Evolutionary conservation across 2,888 invertebrate species (phyloP), one percentile per base, ranked within the genome.

Genomic region (Carabus problematicus): DNA sequence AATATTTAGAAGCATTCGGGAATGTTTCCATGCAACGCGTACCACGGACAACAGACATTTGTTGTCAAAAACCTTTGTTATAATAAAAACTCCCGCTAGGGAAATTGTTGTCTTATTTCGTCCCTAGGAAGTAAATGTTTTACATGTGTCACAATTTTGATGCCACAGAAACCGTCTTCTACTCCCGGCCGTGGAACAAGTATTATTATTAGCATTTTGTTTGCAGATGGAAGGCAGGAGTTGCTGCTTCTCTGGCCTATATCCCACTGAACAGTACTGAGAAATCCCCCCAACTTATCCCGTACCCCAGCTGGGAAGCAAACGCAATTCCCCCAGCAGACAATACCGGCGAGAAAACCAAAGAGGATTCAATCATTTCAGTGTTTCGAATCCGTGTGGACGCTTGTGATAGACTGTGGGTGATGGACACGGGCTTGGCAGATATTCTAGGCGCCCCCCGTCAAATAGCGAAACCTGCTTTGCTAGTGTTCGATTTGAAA

Each of bases 371-470:
- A 0, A 87, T 92, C 52, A 83, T 91, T 61, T 93, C 90, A 1
- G 90, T 90, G 3, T 92, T 92, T 80, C 86, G 94, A 71, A 83
- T 91, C 18, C 86, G 85, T 72, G 88, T 90, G 0, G 94, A 94
- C 78, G 84, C 84, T 4, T 94, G 94, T 75, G 92, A 92, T 78
- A 86, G 94, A 54, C 84, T 94, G 8, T 94, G 94, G 93, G 89
- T 92, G 4, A 85, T 94, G 81, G 93, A 94, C 77, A 89, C 91
- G 0, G 94, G 93, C 64, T 80, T 92, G 43, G 88, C 90, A 49
- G 91, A 93, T 77, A 91, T 93, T 80, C 82, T 88, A 61, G 92
- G 92, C 77, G 81, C 81, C 39, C 83, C 85, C 43, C 88, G 88
- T 73, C 89, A 84, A 84, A 85, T 86, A 14, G 83, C 86, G 1